A percentile compares a stretch with the other conserved stretches of the same genome.
Conservation (phyloP, 2,797 vertebrate species). For the Pangasius macronema region DNA sequence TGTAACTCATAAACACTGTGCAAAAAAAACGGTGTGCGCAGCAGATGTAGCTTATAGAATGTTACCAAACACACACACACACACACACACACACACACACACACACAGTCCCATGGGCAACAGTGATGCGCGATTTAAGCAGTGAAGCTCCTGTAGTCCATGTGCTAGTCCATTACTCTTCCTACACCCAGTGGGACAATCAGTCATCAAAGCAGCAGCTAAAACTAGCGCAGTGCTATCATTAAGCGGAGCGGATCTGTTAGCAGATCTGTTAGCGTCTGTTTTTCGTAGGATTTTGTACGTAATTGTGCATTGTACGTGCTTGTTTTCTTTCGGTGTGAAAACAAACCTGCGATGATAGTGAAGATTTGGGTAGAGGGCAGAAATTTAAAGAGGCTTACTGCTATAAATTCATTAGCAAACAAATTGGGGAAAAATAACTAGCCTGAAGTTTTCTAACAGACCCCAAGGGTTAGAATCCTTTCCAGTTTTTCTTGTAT, state of each 20-base stretch:
- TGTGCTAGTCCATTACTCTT: constrained; percentile 48
- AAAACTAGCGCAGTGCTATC: constrained; percentile 37
- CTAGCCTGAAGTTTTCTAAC: neutral
- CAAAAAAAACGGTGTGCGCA: too few relatives aligned
- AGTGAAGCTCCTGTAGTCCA: constrained; percentile 33
- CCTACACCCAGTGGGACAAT: constrained; percentile 46
- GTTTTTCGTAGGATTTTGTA: neutral
- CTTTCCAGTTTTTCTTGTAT: too few relatives aligned
- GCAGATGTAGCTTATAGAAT: neutral
- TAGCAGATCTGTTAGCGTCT: neutral
- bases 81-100: constrained; percentile 16
- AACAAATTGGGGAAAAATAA: neutral
- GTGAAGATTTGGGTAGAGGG: neutral
- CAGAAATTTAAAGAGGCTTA: neutral
- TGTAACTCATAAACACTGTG: neutral
- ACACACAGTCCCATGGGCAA: constrained; percentile 28
- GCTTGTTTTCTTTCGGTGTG: neutral
- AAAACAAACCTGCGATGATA: neutral
- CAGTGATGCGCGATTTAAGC: constrained; percentile 40
- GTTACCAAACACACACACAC: neutral
- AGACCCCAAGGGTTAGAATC: too few relatives aligned
- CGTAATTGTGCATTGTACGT: neutral
- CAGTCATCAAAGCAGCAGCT: constrained; percentile 34
- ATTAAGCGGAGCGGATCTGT: constrained; percentile 13
- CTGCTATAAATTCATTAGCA: neutral